Evolutionary conservation across 1,140 invertebrate species (phyloP), one percentile per base, ranked within the genome.

Genomic region (Sitophilus oryzae): DNA sequence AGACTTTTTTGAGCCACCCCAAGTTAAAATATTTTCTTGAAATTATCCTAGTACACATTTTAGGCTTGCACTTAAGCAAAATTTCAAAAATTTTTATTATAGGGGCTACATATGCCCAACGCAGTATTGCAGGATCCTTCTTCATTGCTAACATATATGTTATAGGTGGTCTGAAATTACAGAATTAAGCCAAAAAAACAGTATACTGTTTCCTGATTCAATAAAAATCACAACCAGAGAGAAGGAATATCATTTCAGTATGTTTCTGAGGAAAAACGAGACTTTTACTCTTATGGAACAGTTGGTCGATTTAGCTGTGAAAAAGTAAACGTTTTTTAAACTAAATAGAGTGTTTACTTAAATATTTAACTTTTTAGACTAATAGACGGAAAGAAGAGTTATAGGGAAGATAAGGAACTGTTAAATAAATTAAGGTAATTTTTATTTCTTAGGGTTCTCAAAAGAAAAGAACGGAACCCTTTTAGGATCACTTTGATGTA

Each of bases 251-350:
- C 81, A 86, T 69, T 96, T 96, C 74, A 91, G 88, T 18, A 84
- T 97, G 83, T 88, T 98, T 66, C 72, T 93, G 42, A 87, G 85
- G 64, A 91, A 91, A 68, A 82, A 80, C 35, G 93, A 98, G 72
- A 93, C 93, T 0, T 96, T 89, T 74, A 78, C 80, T 36, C 71
- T 98, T 49, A 96, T 97, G 85, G 86, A 94, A 66, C 95, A 98
- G 74, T 76, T 99, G 30, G 91, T 91, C 40, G 97, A 98, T 76
- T 84, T 98, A 74, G 94, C 94, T 37, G 96, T 98, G 83, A 93
- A 93, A 82, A 87, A 93, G 76, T 74, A 72, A 71, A n/a, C n/a
- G n/a, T 46, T 42, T 40, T 40, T 20, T 40, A 40, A 40, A 14
- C 47, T 74, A 30, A 30, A 30, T 30, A 30, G 5, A 30, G 25